Conservation (phyloP, 2,113 vertebrate genomes). For the Ceyx margarethae region DNA sequence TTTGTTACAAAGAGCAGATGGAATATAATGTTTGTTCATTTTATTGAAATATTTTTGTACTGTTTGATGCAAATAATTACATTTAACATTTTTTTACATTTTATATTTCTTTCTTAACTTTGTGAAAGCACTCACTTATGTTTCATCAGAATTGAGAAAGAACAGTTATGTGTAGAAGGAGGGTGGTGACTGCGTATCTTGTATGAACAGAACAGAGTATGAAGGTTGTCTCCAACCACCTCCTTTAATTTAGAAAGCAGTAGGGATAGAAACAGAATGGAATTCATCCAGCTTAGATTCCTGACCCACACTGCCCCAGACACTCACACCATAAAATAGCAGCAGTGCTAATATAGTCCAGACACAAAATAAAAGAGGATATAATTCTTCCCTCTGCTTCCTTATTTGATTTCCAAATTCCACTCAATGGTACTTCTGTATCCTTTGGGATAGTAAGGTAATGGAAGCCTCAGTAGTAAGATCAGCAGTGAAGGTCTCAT, state of each 20-base stretch:
- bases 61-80: conserved; percentile 5
- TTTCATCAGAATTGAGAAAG: neutral
- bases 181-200: neutral
- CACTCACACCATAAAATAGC: conserved; percentile 20
- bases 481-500: neutral
- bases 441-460: neutral
- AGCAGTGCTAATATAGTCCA: conserved; percentile 10
- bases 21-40: conserved; percentile 12
- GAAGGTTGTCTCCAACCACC: conserved; percentile 16
- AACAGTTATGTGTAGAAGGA: neutral
- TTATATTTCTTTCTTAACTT: neutral
- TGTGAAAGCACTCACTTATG: neutral
- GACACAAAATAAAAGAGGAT: conserved; percentile 38
- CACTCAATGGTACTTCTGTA: neutral
- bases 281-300: conserved; percentile 22
- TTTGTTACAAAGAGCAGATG: conserved; percentile 45
- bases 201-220: neutral
- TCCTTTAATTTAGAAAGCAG: conserved; percentile 70
- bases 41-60: neutral
- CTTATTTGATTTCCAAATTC: conserved; percentile 25
- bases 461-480: neutral
- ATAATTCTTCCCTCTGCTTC: conserved; percentile 11
- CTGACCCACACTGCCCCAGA: conserved; percentile 2
- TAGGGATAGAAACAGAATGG: neutral
- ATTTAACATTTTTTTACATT: neutral